Conservation (phyloP, 2,113 vertebrate genomes). For the Misgurnus mizolepis region DNA sequence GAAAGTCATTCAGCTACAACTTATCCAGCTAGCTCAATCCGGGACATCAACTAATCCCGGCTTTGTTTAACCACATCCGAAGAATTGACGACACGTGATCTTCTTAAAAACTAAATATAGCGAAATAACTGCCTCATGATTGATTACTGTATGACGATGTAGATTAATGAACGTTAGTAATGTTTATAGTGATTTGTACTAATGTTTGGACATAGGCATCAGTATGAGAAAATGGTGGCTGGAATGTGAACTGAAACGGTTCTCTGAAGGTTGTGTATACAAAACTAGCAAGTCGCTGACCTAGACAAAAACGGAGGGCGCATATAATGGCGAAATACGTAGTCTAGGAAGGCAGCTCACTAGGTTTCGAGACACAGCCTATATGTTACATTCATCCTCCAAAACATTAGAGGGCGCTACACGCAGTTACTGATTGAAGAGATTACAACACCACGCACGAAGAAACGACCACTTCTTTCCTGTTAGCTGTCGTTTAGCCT, state of each 20-base stretch:
- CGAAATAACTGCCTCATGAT: neutral
- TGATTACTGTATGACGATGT: no score
- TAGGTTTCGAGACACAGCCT: neutral
- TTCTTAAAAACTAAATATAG: neutral
- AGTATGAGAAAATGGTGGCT: constrained; percentile 27
- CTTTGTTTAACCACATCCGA: constrained; percentile 20
- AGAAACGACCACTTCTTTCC: neutral
- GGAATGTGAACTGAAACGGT: neutral
- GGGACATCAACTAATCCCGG: constrained; percentile 23
- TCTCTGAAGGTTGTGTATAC: neutral
- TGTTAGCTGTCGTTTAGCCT: neutral
- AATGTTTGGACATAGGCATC: neutral
- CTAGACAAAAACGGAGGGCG: neutral
- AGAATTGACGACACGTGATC: neutral
- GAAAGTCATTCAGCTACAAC: neutral
- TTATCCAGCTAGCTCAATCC: constrained; percentile 17
- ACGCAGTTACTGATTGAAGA: neutral
- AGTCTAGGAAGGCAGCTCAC: neutral
- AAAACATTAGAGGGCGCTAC: constrained; percentile 33
- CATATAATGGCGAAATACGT: neutral
- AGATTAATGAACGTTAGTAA: neutral
- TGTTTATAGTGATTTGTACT: constrained; percentile 20
- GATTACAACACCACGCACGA: neutral
- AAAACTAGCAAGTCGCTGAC: neutral
- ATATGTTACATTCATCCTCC: neutral